Base-by-base conservation (phyloP, 2,797 vertebrate genomes). In the Coreius guichenoti region DNA sequence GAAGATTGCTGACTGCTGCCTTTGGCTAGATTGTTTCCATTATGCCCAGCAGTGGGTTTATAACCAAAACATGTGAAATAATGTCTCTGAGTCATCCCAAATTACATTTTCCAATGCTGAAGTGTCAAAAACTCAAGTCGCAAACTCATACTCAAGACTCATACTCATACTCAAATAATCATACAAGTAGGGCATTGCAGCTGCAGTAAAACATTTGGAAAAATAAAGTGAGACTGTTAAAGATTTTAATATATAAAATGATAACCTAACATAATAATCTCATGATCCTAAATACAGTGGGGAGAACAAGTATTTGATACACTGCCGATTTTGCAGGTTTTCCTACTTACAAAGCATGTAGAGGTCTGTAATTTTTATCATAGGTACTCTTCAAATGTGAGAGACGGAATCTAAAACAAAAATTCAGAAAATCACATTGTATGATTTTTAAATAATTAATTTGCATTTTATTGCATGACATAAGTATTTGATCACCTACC, bases 1-100 rank as follows among this genome's bases (percentile, higher is more conserved):
- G 74, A 29, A 75, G 39, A 11, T 69, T 76, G 81, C 49, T 73
- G 68, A 69, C 39, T 49, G 54, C 33, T 61, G 61, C 7, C 45
- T 54, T 49, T 45, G 17, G 16, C 11, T n/a, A 65, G n/a, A 61
- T 54, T 49, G 65, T 82, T 89, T 87, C 65, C 86, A 87, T 49
- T 4, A 16, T 49, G 56, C 43, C 61, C 74, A 58, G 68, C 58
- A 16, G 23, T 54, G 49, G 69, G 63, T 76, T 74, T 83, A 69
- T 80, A 73, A 72, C 68, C 49, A 54, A 68, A 67, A 67, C 29
- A 49, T 69, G 54, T 83, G 81, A 81, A 80, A 61, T 49, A 81
- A 45, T 49, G 67, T 45, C 39, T 49, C 26, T 77, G 85, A 86
- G 56, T 89, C 72, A 84, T 87, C 76, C 80, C 8, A n/a, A 83